Conservation (phyloP, 2,113 vertebrate species). For the Python bivittatus region DNA sequence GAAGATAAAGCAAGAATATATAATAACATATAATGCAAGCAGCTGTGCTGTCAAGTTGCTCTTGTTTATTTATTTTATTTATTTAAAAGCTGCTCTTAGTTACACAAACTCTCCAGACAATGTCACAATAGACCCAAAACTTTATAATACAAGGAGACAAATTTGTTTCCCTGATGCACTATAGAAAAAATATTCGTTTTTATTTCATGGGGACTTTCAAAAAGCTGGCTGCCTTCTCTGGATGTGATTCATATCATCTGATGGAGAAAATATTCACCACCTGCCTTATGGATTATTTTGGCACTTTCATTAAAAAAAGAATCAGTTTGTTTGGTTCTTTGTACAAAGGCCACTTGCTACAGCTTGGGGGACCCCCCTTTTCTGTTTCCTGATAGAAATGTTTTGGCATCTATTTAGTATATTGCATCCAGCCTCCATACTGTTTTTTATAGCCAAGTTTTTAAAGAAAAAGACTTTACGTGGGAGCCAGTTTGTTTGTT, state of each 20-base stretch:
- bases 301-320: background rate
- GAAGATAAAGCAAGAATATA: background rate
- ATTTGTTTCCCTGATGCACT: conserved; percentile 9
- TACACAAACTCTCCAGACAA: background rate
- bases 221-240: conserved; percentile 35
- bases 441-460: conserved; percentile 60
- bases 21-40: background rate
- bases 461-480: conserved; percentile 71
- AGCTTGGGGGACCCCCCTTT: conserved; percentile 49
- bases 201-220: background rate
- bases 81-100: background rate
- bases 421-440: conserved; percentile 51
- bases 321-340: conserved; percentile 20
- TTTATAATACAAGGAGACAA: background rate
- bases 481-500: conserved; percentile 61
- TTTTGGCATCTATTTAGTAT: conserved; percentile 53
- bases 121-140: background rate
- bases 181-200: background rate
- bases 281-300: background rate
- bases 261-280: conserved; percentile 24
- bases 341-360: conserved; percentile 40
- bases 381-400: conserved; percentile 51
- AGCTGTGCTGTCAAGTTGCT: background rate
- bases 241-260: conserved; percentile 26
- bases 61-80: background rate